These are phyloP conservation scores for Pseudolaguvia tuberculata DNA, from an alignment of 2,113 vertebrate species.

Conservation along the genomic window DNA sequence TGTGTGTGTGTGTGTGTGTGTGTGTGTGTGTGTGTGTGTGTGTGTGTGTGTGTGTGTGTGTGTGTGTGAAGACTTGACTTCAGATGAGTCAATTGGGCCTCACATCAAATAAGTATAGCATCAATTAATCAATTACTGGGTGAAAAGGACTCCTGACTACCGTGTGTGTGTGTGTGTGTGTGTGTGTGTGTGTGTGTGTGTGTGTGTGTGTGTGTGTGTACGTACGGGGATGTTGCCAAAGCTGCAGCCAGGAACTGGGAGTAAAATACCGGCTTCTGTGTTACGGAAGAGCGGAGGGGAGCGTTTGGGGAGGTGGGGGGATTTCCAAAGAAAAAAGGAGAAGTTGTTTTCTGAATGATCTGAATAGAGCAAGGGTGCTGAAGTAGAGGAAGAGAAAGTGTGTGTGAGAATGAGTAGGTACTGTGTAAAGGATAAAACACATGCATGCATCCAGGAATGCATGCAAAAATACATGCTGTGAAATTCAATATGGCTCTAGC, in stretches of 20 bases:
- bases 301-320: constrained; percentile 44
- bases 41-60: constrained; percentile 4
- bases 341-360: constrained; percentile 66
- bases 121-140: constrained; percentile 75
- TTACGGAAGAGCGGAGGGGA: constrained; percentile 61
- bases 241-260: constrained; percentile 60
- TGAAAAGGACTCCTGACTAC: constrained; percentile 58
- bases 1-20: not conserved
- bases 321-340: constrained; percentile 62
- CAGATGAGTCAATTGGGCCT: constrained; percentile 53
- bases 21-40: constrained; percentile 5
- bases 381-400: constrained; percentile 48
- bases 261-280: constrained; percentile 54
- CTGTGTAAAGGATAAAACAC: constrained; percentile 33
- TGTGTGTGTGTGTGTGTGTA: constrained; percentile 13
- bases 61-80: constrained; percentile 35
- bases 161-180: constrained; percentile 5
- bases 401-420: constrained; percentile 40
- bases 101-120: constrained; percentile 62
- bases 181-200: not conserved
- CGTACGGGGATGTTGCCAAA: constrained; percentile 36
- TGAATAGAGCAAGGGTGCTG: constrained; percentile 58
- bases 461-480: not conserved
- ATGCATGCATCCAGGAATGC: not conserved
- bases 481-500: constrained; percentile 1